Evolutionary conservation across 2,113 vertebrate species (phyloP).

Genomic region (Nibea albiflora): DNA sequence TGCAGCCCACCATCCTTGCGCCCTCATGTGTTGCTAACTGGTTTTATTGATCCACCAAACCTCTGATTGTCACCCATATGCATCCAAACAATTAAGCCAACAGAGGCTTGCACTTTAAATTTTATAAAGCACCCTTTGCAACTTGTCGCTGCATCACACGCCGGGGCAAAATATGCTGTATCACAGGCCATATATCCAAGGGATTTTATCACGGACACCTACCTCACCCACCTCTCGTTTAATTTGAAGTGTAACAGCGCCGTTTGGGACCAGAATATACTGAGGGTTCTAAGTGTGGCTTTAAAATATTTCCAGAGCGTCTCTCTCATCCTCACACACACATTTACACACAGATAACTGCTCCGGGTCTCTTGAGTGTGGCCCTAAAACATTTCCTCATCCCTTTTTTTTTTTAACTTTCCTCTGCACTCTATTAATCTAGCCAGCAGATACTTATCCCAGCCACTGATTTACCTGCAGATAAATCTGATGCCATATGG

Average conservation of each 20-base stretch:
- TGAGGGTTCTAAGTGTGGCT: constrained; percentile 59
- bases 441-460: constrained; percentile 74
- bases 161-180: constrained; percentile 4
- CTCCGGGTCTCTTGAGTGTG: constrained; percentile 55
- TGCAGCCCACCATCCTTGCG: neutral
- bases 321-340: constrained; percentile 38
- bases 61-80: neutral
- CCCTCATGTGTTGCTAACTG: neutral
- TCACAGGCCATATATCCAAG: constrained; percentile 28
- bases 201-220: constrained; percentile 34
- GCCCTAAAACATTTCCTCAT: constrained; percentile 78
- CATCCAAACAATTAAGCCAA: constrained; percentile 36
- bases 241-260: constrained; percentile 63
- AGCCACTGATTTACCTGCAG: constrained; percentile 79
- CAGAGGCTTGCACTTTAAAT: constrained; percentile 33
- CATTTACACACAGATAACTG: constrained; percentile 35
- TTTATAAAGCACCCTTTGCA: constrained; percentile 6
- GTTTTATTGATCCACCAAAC: constrained; percentile 28
- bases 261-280: constrained; percentile 67
- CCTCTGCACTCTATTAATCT: constrained; percentile 80
- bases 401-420: constrained; percentile 58
- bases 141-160: neutral
- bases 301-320: constrained; percentile 71
- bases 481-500: constrained; percentile 83
- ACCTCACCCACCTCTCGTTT: constrained; percentile 37